Conservation (phyloP, 2,113 vertebrate genomes). For the Atrichornis clamosus region DNA sequence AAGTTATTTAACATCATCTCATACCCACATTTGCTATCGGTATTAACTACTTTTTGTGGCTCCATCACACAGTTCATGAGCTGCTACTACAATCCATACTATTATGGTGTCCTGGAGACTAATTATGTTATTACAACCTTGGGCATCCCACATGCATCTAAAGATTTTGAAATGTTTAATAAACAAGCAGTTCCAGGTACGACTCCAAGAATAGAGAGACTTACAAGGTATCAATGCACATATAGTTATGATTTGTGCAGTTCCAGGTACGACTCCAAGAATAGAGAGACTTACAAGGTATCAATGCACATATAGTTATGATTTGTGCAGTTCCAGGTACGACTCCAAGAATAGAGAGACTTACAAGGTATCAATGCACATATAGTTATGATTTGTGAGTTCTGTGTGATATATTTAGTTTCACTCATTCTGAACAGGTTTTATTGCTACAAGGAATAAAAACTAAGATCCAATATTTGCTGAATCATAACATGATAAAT, state of each 20-base stretch:
- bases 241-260: not conserved
- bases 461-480: not conserved
- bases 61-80: not conserved
- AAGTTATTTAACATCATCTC: not conserved
- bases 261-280: not conserved
- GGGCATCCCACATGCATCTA: not conserved
- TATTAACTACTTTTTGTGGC: not conserved
- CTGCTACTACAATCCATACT: not conserved
- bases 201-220: not conserved
- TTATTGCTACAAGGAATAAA: not conserved
- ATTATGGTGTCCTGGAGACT: not conserved
- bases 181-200: not conserved
- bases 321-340: not conserved
- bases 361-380: not conserved
- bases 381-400: not conserved
- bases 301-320: not conserved
- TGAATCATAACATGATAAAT: not conserved
- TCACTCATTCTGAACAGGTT: not conserved
- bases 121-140: not conserved
- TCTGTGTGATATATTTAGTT: not conserved
- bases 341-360: not conserved
- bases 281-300: not conserved
- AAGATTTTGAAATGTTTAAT: not conserved
- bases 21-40: not conserved
- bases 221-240: not conserved